Evolutionary conservation across 1,140 invertebrate species (phyloP).

Genomic region (Scaptomyza pallida): DNA sequence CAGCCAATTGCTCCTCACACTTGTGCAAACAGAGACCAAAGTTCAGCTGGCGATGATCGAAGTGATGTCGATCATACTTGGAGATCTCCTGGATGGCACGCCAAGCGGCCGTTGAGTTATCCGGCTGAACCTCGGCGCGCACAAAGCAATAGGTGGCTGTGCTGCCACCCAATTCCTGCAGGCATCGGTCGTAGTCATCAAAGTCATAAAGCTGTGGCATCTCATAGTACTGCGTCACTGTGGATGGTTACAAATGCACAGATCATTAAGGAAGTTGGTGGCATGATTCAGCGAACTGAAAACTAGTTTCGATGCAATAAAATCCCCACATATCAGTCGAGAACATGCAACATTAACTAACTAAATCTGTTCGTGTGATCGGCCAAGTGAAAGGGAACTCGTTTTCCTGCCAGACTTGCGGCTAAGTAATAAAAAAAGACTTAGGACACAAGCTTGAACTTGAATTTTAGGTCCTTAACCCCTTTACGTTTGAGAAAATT

Average conservation of each 20-base stretch:
- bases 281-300: conserved; percentile 22
- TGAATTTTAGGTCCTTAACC: conserved; percentile 20
- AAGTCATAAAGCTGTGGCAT: conserved; percentile 85
- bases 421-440: conserved; percentile 21
- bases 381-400: conserved; percentile 63
- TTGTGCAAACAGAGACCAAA: conserved; percentile 85
- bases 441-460: conserved; percentile 36
- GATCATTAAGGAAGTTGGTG: conserved; percentile 23
- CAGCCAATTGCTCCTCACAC: conserved; percentile 58
- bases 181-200: conserved; percentile 85
- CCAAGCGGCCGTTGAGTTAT: conserved; percentile 79
- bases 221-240: conserved; percentile 85
- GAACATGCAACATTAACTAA: conserved; percentile 20
- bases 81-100: conserved; percentile 84
- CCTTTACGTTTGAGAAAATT: conserved; percentile 1
- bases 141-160: conserved; percentile 85
- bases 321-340: conserved; percentile 20
- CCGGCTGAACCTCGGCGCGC: conserved; percentile 83
- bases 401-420: conserved; percentile 36
- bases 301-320: conserved; percentile 38
- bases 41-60: conserved; percentile 85
- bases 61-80: conserved; percentile 84
- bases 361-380: conserved; percentile 10
- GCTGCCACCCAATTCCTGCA: conserved; percentile 65
- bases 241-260: conserved; percentile 1